Conservation (phyloP, 2,888 invertebrate species). For the Bhutanitis thaidina region DNA sequence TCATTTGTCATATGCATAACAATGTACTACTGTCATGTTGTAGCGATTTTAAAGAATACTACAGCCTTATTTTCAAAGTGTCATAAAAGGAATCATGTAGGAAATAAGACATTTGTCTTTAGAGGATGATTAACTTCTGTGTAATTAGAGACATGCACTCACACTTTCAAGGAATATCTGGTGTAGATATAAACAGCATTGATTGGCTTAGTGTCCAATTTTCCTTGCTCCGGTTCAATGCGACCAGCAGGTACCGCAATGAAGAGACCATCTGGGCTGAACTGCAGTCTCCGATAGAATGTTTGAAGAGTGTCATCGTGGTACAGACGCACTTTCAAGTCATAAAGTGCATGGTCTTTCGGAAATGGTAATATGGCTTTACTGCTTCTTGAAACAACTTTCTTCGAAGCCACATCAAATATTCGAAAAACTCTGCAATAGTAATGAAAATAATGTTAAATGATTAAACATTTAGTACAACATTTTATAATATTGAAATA, state of each 20-base stretch:
- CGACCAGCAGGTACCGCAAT: constrained; percentile 95
- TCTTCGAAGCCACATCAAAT: constrained; percentile 83
- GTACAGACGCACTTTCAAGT: constrained; percentile 85
- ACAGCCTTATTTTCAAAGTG: no score
- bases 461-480: no score
- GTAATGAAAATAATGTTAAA: neutral
- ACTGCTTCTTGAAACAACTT: constrained; percentile 83
- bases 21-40: no score
- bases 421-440: constrained; percentile 82
- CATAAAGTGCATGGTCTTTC: constrained; percentile 78
- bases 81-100: no score
- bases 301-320: constrained; percentile 96
- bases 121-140: no score
- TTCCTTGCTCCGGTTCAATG: constrained; percentile 83
- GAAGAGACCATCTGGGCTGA: constrained; percentile 94
- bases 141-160: constrained; percentile 38
- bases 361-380: constrained; percentile 81
- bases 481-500: no score
- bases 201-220: constrained; percentile 77
- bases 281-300: constrained; percentile 93
- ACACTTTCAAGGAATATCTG: constrained; percentile 81
- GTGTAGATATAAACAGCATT: constrained; percentile 81
- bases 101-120: no score
- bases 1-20: no score
- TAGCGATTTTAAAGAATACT: no score